These are phyloP conservation scores for Calephelis virginiensis DNA, from an alignment of 1,140 invertebrate species.

Conservation along the genomic window DNA sequence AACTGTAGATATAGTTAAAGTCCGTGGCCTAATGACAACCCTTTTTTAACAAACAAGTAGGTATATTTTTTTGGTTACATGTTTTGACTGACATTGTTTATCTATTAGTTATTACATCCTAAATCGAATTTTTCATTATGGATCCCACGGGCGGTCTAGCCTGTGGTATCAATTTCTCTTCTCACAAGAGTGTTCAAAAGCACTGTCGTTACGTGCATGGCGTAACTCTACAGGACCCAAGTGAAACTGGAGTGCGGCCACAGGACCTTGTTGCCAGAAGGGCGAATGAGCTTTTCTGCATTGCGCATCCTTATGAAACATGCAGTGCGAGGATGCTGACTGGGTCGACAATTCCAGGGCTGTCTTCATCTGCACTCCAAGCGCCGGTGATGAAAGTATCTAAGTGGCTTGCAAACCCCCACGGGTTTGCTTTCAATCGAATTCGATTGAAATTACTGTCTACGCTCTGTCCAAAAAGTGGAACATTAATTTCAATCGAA, in stretches of 20 bases:
- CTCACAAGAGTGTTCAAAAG: conserved; percentile 28
- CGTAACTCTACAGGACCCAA: conserved; percentile 28
- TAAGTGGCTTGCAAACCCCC: too few species aligned
- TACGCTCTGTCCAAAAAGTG: conserved; percentile 6
- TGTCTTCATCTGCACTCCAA: conserved; percentile 26
- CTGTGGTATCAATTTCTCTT: conserved; percentile 32
- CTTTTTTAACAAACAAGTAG: too few species aligned
- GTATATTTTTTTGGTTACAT: too few species aligned
- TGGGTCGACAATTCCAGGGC: conserved; percentile 30
- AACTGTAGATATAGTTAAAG: too few species aligned
- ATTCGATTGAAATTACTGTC: too few species aligned
- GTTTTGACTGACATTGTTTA: too few species aligned
- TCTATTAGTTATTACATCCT: too few species aligned
- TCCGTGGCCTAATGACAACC: too few species aligned
- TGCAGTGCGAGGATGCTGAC: conserved; percentile 22
- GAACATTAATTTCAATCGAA: conserved; percentile 19
- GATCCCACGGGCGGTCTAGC: conserved; percentile 23
- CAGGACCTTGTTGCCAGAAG: conserved; percentile 30
- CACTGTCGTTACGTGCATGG: conserved; percentile 30
- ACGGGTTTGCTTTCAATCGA: too few species aligned
- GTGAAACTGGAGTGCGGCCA: conserved; percentile 30
- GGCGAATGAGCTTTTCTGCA: conserved; percentile 32
- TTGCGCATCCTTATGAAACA: conserved; percentile 32
- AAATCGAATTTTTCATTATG: too few species aligned
- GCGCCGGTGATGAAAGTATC: conserved; percentile 20